phyloP scores from a whole-genome alignment of 2,113 vertebrate genomes.

The Phylloscopus trochilus region DNA sequence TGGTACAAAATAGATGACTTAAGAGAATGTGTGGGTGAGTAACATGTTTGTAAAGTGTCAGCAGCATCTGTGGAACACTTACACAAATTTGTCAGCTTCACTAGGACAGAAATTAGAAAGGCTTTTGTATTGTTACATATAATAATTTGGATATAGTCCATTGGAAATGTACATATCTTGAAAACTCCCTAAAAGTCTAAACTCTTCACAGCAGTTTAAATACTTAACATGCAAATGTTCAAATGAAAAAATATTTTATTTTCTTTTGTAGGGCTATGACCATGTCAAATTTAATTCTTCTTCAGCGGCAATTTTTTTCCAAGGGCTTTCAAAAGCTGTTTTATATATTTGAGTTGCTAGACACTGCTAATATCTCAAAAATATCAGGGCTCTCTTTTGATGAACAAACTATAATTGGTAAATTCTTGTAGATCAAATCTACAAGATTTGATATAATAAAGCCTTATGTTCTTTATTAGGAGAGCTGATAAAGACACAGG shows the following conservation, averaged over 20 bases:
- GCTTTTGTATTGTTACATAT: background rate
- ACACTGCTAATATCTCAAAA: background rate
- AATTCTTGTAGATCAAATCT: background rate
- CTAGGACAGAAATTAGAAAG: background rate
- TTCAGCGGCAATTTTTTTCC: background rate
- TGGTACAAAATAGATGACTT: background rate
- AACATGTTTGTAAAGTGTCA: background rate
- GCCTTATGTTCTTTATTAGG: background rate
- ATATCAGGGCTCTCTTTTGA: background rate
- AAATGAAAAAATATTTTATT: background rate
- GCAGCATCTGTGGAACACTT: background rate
- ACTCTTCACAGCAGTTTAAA: background rate
- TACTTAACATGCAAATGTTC: background rate
- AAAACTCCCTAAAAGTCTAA: background rate
- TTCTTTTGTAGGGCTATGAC: background rate
- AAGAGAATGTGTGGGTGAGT: background rate
- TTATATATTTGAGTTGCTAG: background rate
- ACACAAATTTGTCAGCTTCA: background rate
- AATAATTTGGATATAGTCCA: background rate
- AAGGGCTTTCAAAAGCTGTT: background rate
- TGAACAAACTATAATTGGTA: background rate
- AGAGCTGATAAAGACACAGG: background rate
- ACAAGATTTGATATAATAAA: too few relatives aligned
- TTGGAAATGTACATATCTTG: background rate
- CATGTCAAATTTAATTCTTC: background rate